These are phyloP conservation scores for Hydrocynus forskahlii DNA, from an alignment of 2,797 vertebrate species.

Conservation along the genomic window DNA sequence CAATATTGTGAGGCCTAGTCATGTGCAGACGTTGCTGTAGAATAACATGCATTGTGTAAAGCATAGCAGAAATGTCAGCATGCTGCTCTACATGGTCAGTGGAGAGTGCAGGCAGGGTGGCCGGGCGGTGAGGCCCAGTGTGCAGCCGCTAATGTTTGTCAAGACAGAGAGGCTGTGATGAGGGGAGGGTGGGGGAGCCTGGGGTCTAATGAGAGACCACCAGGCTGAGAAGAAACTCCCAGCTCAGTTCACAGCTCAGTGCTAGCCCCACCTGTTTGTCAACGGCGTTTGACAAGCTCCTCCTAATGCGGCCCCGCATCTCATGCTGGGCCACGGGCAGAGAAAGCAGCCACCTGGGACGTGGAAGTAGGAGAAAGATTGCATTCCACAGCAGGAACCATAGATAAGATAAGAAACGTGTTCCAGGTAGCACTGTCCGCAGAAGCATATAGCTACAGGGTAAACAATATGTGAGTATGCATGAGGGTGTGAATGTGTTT, in stretches of 20 bases:
- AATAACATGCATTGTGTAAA: conserved; percentile 7
- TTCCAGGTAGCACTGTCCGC: conserved; percentile 47
- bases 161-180: background rate
- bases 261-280: conserved; percentile 60
- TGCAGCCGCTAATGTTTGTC: conserved; percentile 21
- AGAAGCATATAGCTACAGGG: conserved; percentile 33
- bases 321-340: conserved; percentile 10
- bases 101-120: background rate
- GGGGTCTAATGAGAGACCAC: conserved; percentile 34
- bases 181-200: conserved; percentile 2
- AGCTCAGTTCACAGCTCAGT: conserved; percentile 45
- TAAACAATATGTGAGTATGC: conserved; percentile 34
- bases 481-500: conserved; percentile 37
- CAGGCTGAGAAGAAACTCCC: conserved; percentile 29
- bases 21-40: conserved; percentile 27
- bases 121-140: background rate
- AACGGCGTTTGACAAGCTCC: conserved; percentile 42
- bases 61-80: background rate
- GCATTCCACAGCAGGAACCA: conserved; percentile 38
- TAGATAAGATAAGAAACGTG: conserved; percentile 56
- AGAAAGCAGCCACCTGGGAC: conserved; percentile 39
- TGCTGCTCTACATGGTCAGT: conserved; percentile 4
- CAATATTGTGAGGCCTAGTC: background rate
- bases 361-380: conserved; percentile 32
- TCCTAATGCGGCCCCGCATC: conserved; percentile 17